Evolutionary conservation across 2,888 invertebrate genomes (phyloP), one percentile per base, ranked within the genome.

Genomic region (Drosophila rubida): DNA sequence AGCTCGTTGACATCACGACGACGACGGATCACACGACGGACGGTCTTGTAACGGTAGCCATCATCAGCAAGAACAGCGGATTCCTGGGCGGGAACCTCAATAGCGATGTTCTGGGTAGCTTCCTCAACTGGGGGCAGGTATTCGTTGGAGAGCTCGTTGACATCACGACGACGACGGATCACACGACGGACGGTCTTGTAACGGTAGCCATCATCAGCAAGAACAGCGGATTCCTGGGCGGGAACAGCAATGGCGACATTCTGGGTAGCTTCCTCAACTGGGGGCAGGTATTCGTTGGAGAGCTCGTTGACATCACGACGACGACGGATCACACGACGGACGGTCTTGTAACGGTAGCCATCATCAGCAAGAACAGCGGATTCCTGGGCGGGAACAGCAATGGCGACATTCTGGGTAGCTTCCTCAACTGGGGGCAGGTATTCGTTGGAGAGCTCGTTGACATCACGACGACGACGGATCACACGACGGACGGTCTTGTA

Each of bases 141-240:
- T n/a, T 89, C 82, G 2, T 67, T 39, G 16, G 50, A 2, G 2
- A 90, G 51, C 55, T 90, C 89, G 25, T 50, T 80, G 4, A 89
- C 89, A 65, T 90, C 90, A 83, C 89, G 89, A 67, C 89, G 89
- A 35, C 89, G 83, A 45, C 80, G 82, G 66, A 66, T 63, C 50
- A 80, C 61, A 19, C 79, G 79, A 3, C 80, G 80, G 41, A 82
- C 80, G 9, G 80, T 82, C 80, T 80, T 80, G 83, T 80, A 80
- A 41, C 62, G 62, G 49, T 54, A 25, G 32, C 62, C 69, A 58
- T 64, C 67, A 41, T 69, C 55, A 0, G 41, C 58, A 14, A 64
- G 58, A 0, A 27, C 39, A 41, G 68, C 58, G n/a, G 67, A 45
- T 1, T 73, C 64, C 54, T 77, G 62, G n/a, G 66, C 69, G 32